Base-by-base conservation (phyloP, 2,113 vertebrate species). In the Nyctibius bracteatus region DNA sequence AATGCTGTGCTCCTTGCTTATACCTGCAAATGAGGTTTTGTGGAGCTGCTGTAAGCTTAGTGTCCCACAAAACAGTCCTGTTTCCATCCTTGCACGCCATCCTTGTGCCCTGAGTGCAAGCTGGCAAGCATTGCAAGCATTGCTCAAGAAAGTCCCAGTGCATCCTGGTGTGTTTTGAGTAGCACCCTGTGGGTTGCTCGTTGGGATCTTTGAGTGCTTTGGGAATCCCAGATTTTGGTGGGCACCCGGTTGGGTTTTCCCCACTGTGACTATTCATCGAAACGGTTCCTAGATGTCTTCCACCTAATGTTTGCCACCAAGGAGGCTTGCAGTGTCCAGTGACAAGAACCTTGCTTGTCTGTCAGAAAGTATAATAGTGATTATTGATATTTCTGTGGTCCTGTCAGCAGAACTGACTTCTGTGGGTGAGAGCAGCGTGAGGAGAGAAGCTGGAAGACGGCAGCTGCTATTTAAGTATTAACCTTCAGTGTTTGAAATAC, bases 241-340 rank as follows among this genome's bases (percentile, higher is more conserved):
- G 73, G 62, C 94, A 95, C 79, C 57, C 6, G 28, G 47, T 70
- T 92, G 71, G 73, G 61, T 94, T 93, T 94, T 92, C 61, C 61
- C 46, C 47, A 18, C 84, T 94, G 89, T 94, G 33, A 37, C 22
- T 81, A 10, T 93, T 96, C 51, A 78, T 89, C 18, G 22, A 96
- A 97, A 78, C 67, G 67, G 41, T 97, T 97, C 88, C 90, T 97
- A 87, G 84, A 96, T 47, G 23, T 88, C 91, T 96, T 37, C 93
- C 57, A 87, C 6, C 9, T 94, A 81, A 81, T 4, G 2, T 46
- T 61, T 81, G 92, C 72, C 39, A 33, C 68, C 8, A 4, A 91
- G 88, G 91, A 86, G 81, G 63, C 16, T 39, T 74, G 49, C 81
- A 90, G 78, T 13, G 4, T 92, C 86, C 80, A 89, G 77, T 8